Evolutionary conservation across 23 tunicate genomes (phyloP), one percentile per base, ranked within the genome.

Genomic region (Ciona savignyi): DNA sequence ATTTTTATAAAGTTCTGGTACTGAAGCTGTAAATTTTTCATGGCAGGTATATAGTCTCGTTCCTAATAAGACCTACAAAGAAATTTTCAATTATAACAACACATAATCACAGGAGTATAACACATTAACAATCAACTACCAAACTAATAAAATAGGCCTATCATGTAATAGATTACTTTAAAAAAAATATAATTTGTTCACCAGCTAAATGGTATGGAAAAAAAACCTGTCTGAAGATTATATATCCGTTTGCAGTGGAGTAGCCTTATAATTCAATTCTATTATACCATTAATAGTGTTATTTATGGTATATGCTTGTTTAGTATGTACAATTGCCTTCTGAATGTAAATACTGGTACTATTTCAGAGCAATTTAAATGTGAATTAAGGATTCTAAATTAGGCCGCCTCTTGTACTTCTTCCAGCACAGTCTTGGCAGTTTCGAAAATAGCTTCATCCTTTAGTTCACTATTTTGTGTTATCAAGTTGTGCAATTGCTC

Each of bases 1-100:
- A 79, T 27, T 60, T 68, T 25, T 23, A 67, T 35, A 0, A 62
- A 28, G 62, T 73, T 29, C 29, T 74, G 2, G 64, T 4, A 73
- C 3, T 83, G 82, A 35, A 83, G 32, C 33, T 76, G 73, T 35
- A 89, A 68, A 33, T 89, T 89, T 79, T 66, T 83, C 96, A 89
- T 89, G 30, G 23, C 65, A 2, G 0, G 3, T 65, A 20, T 62
- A 62, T 4, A n/a, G n/a, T n/a, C n/a, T n/a, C n/a, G n/a, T n/a
- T n/a, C n/a, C n/a, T n/a, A n/a, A n/a, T n/a, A n/a, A n/a, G 11
- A 42, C 56, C 56, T 42, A 42, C 56, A 42, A 42, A 42, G 56
- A 42, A 42, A n/a, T n/a, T n/a, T n/a, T n/a, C 56, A 42, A 42
- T 42, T 42, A 42, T 42, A 42, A 42, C 56, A 42, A 42, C n/a